A percentile compares a stretch with the other conserved stretches of the same genome.
phyloP scores from a whole-genome alignment of 2,113 vertebrate species.

The Amblyopsis rosae region DNA sequence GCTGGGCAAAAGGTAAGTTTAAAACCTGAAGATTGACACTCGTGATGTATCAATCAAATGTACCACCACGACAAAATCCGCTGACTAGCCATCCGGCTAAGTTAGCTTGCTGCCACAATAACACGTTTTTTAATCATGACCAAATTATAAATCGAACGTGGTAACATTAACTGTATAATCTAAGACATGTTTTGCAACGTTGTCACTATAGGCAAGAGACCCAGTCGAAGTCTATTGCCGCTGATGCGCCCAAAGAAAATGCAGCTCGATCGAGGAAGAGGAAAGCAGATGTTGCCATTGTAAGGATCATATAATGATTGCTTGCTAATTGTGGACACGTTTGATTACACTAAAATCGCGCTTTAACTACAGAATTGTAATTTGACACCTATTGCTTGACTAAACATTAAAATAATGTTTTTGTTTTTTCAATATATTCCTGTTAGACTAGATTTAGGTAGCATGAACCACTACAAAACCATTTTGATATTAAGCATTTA shows the following conservation, averaged over 20 bases:
- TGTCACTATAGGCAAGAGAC: slow-evolving; percentile 63
- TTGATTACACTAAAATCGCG: neutral
- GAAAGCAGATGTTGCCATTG: slow-evolving; percentile 92
- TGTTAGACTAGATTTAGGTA: no score
- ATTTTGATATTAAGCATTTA: no score
- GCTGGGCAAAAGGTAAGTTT: slow-evolving; percentile 75
- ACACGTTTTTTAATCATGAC: neutral
- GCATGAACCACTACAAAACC: no score
- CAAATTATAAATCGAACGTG: neutral
- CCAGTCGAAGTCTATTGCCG: slow-evolving; percentile 59
- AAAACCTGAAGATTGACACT: neutral
- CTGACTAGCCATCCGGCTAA: slow-evolving; percentile 51
- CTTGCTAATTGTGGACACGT: neutral
- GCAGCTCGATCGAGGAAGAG: slow-evolving; percentile 84
- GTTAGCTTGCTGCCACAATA: slow-evolving; percentile 51
- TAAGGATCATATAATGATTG: slow-evolving; percentile 72
- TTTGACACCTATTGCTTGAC: no score
- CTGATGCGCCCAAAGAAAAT: slow-evolving; percentile 56
- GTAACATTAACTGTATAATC: neutral
- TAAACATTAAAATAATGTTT: no score
- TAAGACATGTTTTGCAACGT: neutral
- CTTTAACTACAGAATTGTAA: no score
- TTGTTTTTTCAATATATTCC: no score
- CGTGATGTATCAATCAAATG: neutral
- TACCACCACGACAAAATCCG: slow-evolving; percentile 16